Evolutionary conservation across 2,797 vertebrate species (phyloP).

Genomic region (Numenius phaeopus): DNA sequence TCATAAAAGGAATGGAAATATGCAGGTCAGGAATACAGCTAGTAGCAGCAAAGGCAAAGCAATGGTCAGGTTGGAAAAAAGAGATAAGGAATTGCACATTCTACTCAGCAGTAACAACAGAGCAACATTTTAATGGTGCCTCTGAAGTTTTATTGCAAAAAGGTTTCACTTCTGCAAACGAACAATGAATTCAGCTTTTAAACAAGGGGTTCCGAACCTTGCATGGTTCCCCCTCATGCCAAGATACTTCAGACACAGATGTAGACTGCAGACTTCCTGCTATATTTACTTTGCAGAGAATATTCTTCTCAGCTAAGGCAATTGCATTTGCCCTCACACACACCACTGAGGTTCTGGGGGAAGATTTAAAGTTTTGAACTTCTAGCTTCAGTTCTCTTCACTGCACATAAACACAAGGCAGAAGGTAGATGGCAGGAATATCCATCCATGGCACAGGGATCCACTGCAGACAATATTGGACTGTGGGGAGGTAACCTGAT

Average conservation of each 20-base stretch:
- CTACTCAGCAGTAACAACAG: background rate
- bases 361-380: background rate
- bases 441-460: fast-evolving
- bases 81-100: background rate
- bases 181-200: background rate
- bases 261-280: background rate
- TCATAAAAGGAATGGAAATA: background rate
- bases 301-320: background rate
- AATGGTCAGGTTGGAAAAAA: background rate
- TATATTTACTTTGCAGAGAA: background rate
- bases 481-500: fast-evolving
- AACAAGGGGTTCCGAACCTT: background rate
- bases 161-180: background rate
- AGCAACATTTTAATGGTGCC: background rate
- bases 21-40: background rate
- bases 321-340: background rate
- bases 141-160: background rate
- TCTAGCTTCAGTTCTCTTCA: background rate
- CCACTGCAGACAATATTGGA: too few relatives aligned
- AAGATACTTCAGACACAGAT: background rate
- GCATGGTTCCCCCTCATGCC: background rate
- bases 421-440: background rate
- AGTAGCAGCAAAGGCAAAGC: background rate
- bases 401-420: fast-evolving
- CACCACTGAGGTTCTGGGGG: fast-evolving